Evolutionary conservation across 2,888 invertebrate species (phyloP), one percentile per base, ranked within the genome.

Genomic region (Thelaira solivaga): DNA sequence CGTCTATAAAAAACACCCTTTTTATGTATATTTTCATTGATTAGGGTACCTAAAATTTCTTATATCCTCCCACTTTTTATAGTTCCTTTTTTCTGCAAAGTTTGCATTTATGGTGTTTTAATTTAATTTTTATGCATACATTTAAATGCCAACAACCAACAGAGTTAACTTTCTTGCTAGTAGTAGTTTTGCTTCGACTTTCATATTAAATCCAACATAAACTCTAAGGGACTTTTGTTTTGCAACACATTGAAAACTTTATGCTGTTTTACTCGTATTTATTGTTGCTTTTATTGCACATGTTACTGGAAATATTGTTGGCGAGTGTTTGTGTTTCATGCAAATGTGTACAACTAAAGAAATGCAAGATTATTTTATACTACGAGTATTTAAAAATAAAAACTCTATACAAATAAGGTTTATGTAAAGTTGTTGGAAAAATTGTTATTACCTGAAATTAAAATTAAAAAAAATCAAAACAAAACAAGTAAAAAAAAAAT

Each of bases 91-190:
- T 76, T 76, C 18, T 67, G 72, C 49, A 72, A 72, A 76, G 72
- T 76, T 76, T 72, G 49, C 76, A 76, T 72, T 62, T 72, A 76
- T 72, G 62, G 61, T 76, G 72, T 76, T 72, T 76, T 76, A 67
- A 76, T 76, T 76, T 76, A 72, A 76, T 76, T 76, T 76, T 72
- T 72, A 67, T 72, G 72, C 67, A 76, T 72, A 61, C 53, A 72
- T 67, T 76, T 67, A 76, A 76, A 72, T 57, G 67, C 59, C 51
- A 76, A 11, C 72, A 49, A 39, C 39, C 45, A 57, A 49, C 45
- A 13, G 29, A 57, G 36, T 39, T 57, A 57, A 45, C 26, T 36
- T 45, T 47, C 67, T 57, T 13, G 10, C 18, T 45, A 6, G n/a
- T 11, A 47, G n/a, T n/a, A n/a, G n/a, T 49, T 59, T 41, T 49